A percentile compares a stretch with the other conserved stretches of the same genome.
These are phyloP conservation scores for Pterostichus madidus DNA, from an alignment of 2,888 invertebrate genomes.

Conservation along the genomic window DNA sequence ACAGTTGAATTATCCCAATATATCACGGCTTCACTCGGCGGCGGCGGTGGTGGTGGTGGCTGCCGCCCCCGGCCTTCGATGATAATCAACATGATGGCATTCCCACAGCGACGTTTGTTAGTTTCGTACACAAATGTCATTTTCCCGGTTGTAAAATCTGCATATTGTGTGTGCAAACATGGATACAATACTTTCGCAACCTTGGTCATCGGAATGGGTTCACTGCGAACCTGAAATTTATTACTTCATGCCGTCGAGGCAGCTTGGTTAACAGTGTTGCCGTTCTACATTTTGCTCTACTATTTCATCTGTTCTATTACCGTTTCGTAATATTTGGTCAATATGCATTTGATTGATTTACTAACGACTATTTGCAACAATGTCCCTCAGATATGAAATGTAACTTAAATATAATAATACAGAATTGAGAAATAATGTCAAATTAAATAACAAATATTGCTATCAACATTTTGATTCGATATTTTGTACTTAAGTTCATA, in stretches of 20 bases:
- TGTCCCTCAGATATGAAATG: no score
- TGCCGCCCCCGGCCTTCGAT: constrained; percentile 51
- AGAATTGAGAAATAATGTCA: no score
- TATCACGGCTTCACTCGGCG: constrained; percentile 47
- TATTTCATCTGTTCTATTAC: background rate
- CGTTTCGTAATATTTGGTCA: no score
- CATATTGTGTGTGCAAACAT: constrained; percentile 55
- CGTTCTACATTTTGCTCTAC: constrained; percentile 12
- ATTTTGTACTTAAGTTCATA: no score
- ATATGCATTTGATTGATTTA: no score
- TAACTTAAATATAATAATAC: no score
- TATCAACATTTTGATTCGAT: no score
- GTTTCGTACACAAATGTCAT: constrained; percentile 60
- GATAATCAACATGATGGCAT: constrained; percentile 60
- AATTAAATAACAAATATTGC: no score
- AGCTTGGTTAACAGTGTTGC: background rate
- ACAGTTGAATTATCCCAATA: constrained; percentile 62
- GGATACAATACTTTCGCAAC: constrained; percentile 60
- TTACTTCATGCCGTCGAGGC: constrained; percentile 2
- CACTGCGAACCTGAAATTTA: constrained; percentile 44
- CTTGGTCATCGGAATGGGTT: constrained; percentile 60
- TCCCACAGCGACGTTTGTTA: constrained; percentile 63
- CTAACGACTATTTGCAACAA: no score
- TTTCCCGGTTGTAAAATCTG: constrained; percentile 64
- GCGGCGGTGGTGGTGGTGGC: background rate